phyloP scores from a whole-genome alignment of 2,888 invertebrate genomes.

The Disparrhopalites patrizii region DNA sequence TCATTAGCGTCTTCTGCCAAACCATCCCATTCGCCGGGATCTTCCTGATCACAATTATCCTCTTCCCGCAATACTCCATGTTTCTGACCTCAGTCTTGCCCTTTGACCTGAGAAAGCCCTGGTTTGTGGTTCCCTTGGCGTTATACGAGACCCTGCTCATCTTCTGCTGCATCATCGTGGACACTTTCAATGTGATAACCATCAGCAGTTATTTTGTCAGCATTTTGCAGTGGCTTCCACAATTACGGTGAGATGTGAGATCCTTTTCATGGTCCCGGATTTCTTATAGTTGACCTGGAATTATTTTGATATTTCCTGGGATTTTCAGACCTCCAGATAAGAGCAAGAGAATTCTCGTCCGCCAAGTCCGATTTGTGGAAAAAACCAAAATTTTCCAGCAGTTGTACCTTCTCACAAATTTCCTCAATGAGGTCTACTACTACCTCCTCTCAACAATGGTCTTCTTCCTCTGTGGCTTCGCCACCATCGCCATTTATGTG shows the following conservation, averaged over 20 bases:
- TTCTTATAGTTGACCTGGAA: no score
- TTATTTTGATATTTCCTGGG: not conserved
- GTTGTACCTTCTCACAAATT: not conserved
- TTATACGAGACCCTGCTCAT: not conserved
- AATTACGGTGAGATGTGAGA: not conserved
- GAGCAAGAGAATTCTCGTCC: no score
- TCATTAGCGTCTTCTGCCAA: not conserved
- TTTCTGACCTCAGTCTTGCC: not conserved
- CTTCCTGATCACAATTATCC: not conserved
- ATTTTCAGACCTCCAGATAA: not conserved
- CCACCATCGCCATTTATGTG: not conserved
- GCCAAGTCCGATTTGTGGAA: not conserved
- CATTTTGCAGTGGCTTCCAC: not conserved
- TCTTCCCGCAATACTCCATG: not conserved
- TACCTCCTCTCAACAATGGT: slow-evolving; percentile 1
- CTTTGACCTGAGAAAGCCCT: not conserved
- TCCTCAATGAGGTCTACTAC: not conserved
- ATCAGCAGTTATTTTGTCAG: not conserved
- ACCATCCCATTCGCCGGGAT: not conserved
- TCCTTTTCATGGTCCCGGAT: no score
- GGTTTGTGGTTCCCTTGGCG: not conserved
- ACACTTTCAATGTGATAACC: not conserved
- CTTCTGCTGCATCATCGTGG: not conserved
- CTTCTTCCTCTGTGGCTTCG: not conserved
- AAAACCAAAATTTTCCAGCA: not conserved